These are phyloP conservation scores for Hydractinia symbiolongicarpus DNA, from an alignment of 30 jellyfish, hydroid and myxozoan species.

Conservation along the genomic window DNA sequence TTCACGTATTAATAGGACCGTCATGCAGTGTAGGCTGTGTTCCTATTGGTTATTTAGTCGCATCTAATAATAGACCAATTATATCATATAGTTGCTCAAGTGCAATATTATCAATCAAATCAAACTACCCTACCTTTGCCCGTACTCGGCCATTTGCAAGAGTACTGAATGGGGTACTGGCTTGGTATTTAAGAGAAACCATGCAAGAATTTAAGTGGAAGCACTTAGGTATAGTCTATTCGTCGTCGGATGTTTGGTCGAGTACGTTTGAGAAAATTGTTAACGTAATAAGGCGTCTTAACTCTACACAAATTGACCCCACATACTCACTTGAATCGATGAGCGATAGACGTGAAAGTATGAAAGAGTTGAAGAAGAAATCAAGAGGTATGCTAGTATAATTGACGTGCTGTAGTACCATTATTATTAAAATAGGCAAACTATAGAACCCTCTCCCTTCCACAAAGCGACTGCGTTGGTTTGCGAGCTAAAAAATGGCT, in stretches of 20 bases:
- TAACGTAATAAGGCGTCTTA: not conserved
- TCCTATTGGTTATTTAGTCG: constrained; percentile 45
- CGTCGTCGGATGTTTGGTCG: constrained; percentile 4
- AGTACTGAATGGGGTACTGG: constrained; percentile 35
- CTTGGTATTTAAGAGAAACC: constrained; percentile 33
- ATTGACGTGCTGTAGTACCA: too few relatives aligned
- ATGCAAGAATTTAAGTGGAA: constrained; percentile 57
- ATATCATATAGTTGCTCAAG: constrained; percentile 54
- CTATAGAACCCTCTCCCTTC: too few relatives aligned
- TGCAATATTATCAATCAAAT: constrained; percentile 35
- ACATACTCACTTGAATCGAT: not conserved
- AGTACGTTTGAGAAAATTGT: not conserved
- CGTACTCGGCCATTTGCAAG: constrained; percentile 70
- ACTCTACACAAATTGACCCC: not conserved
- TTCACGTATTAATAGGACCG: constrained; percentile 65
- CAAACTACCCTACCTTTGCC: constrained; percentile 67
- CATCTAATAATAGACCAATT: constrained; percentile 39
- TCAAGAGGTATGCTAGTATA: not conserved
- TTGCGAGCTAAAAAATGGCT: too few relatives aligned
- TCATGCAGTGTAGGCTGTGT: constrained; percentile 64
- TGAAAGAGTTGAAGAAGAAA: not conserved
- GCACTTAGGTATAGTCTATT: constrained; percentile 45
- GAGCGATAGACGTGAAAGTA: not conserved
- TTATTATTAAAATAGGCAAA: too few relatives aligned
- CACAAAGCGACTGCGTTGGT: too few relatives aligned